phyloP scores from a whole-genome alignment of 2,113 vertebrate genomes.

The human region DNA sequence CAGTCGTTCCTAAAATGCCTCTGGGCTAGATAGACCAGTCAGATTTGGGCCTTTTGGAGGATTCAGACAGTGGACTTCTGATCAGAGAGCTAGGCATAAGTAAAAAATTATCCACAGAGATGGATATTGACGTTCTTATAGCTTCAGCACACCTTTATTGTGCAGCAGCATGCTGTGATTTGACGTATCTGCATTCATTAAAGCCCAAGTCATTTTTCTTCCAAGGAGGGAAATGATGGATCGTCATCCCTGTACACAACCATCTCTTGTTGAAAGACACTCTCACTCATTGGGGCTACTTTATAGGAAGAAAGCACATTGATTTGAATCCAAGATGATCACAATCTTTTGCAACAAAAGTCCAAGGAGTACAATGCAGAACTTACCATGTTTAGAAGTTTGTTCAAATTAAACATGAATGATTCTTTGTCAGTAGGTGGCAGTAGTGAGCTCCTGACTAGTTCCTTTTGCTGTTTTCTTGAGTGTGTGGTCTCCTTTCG shows the following conservation, averaged over 20 bases:
- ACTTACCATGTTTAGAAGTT: neutral
- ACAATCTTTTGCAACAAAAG: neutral
- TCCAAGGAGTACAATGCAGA: neutral
- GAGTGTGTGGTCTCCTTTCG: conserved; percentile 23
- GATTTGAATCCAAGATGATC: neutral
- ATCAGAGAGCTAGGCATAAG: neutral
- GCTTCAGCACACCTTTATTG: neutral
- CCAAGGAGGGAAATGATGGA: neutral
- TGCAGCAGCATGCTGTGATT: rapidly evolving
- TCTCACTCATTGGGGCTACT: neutral
- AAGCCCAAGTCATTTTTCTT: neutral
- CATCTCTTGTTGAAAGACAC: neutral
- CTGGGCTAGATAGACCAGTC: neutral
- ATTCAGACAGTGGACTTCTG: neutral
- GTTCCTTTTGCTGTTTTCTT: conserved; percentile 26
- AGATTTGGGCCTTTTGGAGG: neutral
- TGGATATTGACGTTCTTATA: neutral
- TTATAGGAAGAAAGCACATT: neutral
- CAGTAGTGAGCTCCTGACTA: neutral
- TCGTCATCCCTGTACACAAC: neutral
- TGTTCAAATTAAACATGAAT: neutral
- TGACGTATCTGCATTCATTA: neutral
- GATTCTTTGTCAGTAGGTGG: neutral
- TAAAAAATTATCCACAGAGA: neutral
- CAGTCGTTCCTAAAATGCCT: neutral